phyloP scores from a whole-genome alignment of 2,113 vertebrate species.

The Tupaia tana region DNA sequence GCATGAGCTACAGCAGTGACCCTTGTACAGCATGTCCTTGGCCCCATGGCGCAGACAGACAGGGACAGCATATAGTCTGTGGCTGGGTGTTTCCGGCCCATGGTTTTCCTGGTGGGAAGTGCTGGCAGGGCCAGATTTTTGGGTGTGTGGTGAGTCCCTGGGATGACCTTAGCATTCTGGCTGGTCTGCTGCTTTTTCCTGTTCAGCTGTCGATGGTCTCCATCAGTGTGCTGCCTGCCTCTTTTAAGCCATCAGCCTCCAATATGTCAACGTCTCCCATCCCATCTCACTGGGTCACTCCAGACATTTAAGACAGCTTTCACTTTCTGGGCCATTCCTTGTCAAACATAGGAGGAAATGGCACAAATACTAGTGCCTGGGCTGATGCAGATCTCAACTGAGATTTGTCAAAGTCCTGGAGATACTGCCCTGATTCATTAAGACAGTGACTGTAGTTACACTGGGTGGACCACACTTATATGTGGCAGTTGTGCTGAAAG shows the following conservation, averaged over 20 bases:
- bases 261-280: background rate
- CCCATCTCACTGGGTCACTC: background rate
- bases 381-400: background rate
- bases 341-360: background rate
- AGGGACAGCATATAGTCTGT: rapidly evolving
- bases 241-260: background rate
- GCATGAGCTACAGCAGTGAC: background rate
- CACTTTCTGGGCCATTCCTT: background rate
- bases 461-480: background rate
- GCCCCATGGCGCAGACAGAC: rapidly evolving
- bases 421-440: background rate
- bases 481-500: background rate
- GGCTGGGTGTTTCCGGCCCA: rapidly evolving
- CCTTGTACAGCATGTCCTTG: background rate
- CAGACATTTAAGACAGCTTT: background rate
- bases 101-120: background rate
- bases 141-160: background rate
- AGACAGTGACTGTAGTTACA: background rate
- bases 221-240: background rate
- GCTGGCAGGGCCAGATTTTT: background rate
- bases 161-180: background rate
- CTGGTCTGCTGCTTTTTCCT: background rate
- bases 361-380: background rate
- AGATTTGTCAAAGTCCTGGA: background rate
- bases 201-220: background rate